Evolutionary conservation across 1,140 invertebrate genomes (phyloP).

Genomic region (Eupristina koningsbergeri): DNA sequence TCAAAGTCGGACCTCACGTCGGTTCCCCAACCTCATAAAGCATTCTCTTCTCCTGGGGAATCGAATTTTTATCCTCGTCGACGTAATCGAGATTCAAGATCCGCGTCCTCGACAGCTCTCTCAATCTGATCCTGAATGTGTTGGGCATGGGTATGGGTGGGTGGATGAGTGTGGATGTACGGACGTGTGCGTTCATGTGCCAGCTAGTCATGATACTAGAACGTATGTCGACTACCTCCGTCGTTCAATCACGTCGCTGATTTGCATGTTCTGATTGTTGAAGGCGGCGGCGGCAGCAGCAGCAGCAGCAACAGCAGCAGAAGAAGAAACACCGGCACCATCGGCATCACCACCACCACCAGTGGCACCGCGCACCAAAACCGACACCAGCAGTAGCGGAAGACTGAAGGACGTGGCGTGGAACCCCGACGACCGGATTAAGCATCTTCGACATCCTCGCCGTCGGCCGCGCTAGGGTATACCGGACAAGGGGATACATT

Average conservation of each 20-base stretch:
- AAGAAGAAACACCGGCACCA: not conserved
- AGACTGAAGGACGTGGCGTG: not conserved
- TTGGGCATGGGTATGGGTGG: no score
- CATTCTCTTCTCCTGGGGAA: not conserved
- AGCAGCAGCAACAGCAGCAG: not conserved
- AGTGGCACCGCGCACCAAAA: no score
- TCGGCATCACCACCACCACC: not conserved
- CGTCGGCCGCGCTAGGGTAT: not conserved
- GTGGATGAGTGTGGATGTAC: no score
- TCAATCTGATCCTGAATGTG: not conserved
- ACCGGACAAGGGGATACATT: not conserved
- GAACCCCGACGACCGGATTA: no score
- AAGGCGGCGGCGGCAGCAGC: conserved; percentile 13
- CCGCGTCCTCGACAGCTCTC: conserved; percentile 42
- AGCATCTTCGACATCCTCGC: not conserved
- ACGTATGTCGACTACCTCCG: conserved; percentile 26
- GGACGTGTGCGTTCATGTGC: not conserved
- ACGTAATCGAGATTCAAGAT: conserved; percentile 47
- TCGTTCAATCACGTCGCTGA: conserved; percentile 48
- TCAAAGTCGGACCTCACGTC: not conserved
- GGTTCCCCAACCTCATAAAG: not conserved
- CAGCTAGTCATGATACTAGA: conserved; percentile 8
- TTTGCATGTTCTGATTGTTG: conserved; percentile 54
- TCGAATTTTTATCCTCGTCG: conserved; percentile 3
- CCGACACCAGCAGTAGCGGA: not conserved